phyloP scores from a whole-genome alignment of 2,888 invertebrate genomes.

The Euplexia lucipara region DNA sequence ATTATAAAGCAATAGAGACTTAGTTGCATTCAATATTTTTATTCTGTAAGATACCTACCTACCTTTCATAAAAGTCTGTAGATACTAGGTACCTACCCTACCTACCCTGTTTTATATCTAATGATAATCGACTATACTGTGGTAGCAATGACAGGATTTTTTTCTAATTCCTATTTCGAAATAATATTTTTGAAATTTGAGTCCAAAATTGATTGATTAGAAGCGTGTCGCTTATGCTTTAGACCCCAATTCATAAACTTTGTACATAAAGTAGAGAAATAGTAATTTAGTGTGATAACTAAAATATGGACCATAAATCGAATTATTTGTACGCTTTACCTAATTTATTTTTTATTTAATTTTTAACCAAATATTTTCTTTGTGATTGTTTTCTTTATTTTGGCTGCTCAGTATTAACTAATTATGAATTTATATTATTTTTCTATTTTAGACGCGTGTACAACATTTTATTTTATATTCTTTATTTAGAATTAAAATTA shows the following conservation, averaged over 20 bases:
- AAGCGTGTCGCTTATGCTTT: constrained; percentile 6
- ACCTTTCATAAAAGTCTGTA: constrained; percentile 8
- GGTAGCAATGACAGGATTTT: neutral
- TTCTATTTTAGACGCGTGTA: constrained; percentile 15
- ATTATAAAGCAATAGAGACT: constrained; percentile 9
- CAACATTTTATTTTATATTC: constrained; percentile 8
- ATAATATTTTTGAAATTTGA: neutral
- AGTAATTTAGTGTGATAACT: constrained; percentile 66
- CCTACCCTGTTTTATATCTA: neutral
- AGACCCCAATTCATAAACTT: constrained; percentile 24
- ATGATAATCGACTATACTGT: neutral
- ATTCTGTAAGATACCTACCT: constrained; percentile 4
- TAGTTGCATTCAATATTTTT: neutral
- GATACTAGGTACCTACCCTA: too few species aligned
- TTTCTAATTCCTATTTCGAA: neutral
- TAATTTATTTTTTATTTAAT: constrained; percentile 43
- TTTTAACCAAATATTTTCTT: constrained; percentile 36
- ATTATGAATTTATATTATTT: constrained; percentile 30
- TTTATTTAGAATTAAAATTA: constrained; percentile 19
- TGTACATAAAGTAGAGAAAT: constrained; percentile 42
- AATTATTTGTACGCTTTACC: constrained; percentile 56
- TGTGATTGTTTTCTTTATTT: constrained; percentile 35
- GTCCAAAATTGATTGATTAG: constrained; percentile 8
- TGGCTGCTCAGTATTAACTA: constrained; percentile 50
- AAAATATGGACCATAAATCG: constrained; percentile 66